Base-by-base conservation (phyloP, 2,113 vertebrate species). In the Hiodon alosoides region DNA sequence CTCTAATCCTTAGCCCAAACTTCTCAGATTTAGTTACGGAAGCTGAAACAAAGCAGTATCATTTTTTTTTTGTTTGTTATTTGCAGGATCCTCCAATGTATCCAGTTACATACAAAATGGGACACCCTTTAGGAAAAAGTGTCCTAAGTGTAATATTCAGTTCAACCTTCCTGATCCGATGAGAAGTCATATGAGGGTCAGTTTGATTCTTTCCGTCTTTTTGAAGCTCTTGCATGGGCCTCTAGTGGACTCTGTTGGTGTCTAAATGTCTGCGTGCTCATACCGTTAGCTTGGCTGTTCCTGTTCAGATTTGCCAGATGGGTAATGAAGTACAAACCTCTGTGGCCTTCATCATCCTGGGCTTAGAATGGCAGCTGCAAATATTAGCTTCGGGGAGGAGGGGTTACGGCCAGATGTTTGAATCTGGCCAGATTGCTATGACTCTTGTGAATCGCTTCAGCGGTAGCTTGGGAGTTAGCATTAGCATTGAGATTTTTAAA, bases 71-170 rank as follows among this genome's bases (percentile, higher is more conserved):
- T 6, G 57, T 4, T 10, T 14, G 7, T 14, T 17, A 11, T 48
- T 78, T 78, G 48, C 68, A 78, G 72, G 61, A 4, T 16, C 65
- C 55, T 7, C 57, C 51, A 61, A 52, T 47, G 79, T 83, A 65
- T 76, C 83, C 55, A 84, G 72, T 81, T 6, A 81, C 89, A 80
- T 91, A 85, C 94, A 96, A 87, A 95, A 95, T 82, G 93, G 94
- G 75, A 87, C 87, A 58, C 90, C 90, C 67, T 85, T 91, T 67
- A 93, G 91, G 84, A 91, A 87, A 81, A 94, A 93, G 75, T 99
- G 96, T 86, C 92, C 93, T 3, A 94, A 93, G 71, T 98, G 97
- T 86, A 92, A 92, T 80, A 92, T 94, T 86, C 91, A 94, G 76
- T 95, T 98, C 79, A 89, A 90, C 75, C 90, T 94, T 81, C 84